These are phyloP conservation scores for Cotesia glomerata DNA, from an alignment of 1,140 invertebrate species.

Conservation along the genomic window DNA sequence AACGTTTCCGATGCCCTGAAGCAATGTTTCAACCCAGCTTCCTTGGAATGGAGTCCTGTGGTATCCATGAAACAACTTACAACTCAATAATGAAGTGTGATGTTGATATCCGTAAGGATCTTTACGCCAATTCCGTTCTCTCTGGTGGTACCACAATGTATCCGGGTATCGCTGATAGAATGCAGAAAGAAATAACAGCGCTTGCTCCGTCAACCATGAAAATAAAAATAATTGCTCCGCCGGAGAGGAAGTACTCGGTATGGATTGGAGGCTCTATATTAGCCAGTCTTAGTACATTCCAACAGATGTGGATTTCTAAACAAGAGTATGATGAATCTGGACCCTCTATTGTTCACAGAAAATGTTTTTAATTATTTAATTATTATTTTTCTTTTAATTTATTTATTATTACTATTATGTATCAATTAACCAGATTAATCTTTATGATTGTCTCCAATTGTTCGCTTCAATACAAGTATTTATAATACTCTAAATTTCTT, in stretches of 20 bases:
- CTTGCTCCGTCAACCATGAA: slow-evolving; percentile 73
- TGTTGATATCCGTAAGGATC: slow-evolving; percentile 88
- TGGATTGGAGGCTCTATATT: slow-evolving; percentile 50
- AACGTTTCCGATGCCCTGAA: slow-evolving; percentile 93
- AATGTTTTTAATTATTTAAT: slow-evolving; percentile 75
- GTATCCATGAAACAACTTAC: slow-evolving; percentile 72
- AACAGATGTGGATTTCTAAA: slow-evolving; percentile 84
- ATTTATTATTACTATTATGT: too few species aligned
- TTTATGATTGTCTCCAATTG: too few species aligned
- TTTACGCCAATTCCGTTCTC: slow-evolving; percentile 90
- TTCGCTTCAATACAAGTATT: not conserved
- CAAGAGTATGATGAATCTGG: slow-evolving; percentile 74
- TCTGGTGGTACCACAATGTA: slow-evolving; percentile 85
- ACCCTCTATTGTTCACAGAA: slow-evolving; percentile 82
- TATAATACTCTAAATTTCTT: not conserved
- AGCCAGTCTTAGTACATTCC: slow-evolving; percentile 88
- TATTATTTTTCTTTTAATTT: not conserved
- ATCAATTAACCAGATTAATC: too few species aligned
- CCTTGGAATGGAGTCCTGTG: slow-evolving; percentile 83
- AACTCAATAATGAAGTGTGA: slow-evolving; percentile 97
- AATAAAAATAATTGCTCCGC: slow-evolving; percentile 93
- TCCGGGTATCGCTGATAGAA: slow-evolving; percentile 82
- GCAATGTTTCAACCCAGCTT: slow-evolving; percentile 92
- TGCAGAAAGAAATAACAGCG: slow-evolving; percentile 87
- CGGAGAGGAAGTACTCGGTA: slow-evolving; percentile 56